phyloP scores from a whole-genome alignment of 2,797 vertebrate genomes.

The Pseudochaenichthys georgianus region DNA sequence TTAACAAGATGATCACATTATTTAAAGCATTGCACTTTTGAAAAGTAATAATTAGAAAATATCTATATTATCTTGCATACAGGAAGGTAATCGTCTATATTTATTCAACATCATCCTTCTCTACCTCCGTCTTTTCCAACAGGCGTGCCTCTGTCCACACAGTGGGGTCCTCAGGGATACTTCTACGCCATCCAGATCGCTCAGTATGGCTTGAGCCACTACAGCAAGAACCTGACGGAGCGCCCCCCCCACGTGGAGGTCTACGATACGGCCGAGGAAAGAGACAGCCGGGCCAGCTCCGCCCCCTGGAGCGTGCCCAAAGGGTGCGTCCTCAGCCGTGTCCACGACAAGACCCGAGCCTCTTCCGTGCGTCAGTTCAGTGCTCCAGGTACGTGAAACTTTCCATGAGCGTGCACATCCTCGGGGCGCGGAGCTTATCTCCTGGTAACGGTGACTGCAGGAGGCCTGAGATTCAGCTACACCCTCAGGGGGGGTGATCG shows the following conservation, averaged over 20 bases:
- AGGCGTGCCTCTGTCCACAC: slow-evolving; percentile 98
- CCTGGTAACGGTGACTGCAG: slow-evolving; percentile 55
- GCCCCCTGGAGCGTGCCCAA: slow-evolving; percentile 89
- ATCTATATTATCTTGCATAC: not conserved
- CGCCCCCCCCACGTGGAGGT: slow-evolving; percentile 91
- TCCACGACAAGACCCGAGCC: slow-evolving; percentile 87
- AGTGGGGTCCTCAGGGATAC: slow-evolving; percentile 99
- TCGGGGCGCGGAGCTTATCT: slow-evolving; percentile 62
- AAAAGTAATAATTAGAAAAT: not conserved
- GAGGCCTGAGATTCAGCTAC: slow-evolving; percentile 43
- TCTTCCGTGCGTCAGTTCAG: slow-evolving; percentile 91
- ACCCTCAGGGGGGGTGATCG: slow-evolving; percentile 54
- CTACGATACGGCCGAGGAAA: slow-evolving; percentile 92
- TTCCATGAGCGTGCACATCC: slow-evolving; percentile 38
- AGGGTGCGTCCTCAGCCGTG: slow-evolving; percentile 87
- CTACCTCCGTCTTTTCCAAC: slow-evolving; percentile 9
- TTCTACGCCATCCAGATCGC: slow-evolving; percentile 99
- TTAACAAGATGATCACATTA: slow-evolving; percentile 1
- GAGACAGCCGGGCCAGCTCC: slow-evolving; percentile 69
- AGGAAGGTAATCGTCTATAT: not conserved
- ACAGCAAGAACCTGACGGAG: slow-evolving; percentile 99
- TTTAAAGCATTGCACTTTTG: slow-evolving; percentile 15
- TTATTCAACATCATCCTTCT: slow-evolving; percentile 9
- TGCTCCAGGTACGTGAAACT: slow-evolving; percentile 87
- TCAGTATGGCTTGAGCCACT: slow-evolving; percentile 98